phyloP scores from a whole-genome alignment of 2,113 vertebrate genomes.

The Dolichallabes microphthalmus region DNA sequence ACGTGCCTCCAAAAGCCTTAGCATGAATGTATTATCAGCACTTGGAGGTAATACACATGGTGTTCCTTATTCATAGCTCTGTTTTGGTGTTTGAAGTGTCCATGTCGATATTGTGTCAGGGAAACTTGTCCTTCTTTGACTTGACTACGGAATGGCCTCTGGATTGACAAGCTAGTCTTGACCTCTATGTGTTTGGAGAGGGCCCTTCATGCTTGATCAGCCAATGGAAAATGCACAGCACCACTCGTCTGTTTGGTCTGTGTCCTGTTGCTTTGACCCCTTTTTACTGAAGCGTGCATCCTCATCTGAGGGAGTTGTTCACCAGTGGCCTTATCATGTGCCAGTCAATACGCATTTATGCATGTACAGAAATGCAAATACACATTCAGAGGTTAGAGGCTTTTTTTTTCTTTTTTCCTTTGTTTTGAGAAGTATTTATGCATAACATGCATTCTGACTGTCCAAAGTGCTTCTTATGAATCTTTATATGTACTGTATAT shows the following conservation, averaged over 20 bases:
- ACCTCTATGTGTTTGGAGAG: slow-evolving; percentile 14
- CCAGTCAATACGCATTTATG: neutral
- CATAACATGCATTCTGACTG: neutral
- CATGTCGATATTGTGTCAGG: neutral
- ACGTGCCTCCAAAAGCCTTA: neutral
- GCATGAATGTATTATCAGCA: neutral
- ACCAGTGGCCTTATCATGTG: slow-evolving; percentile 12
- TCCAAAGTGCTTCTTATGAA: neutral
- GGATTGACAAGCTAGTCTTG: slow-evolving; percentile 13
- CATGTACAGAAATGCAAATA: neutral
- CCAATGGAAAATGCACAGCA: slow-evolving; percentile 37
- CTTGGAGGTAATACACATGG: neutral
- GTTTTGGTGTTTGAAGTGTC: neutral
- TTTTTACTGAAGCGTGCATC: slow-evolving; percentile 14
- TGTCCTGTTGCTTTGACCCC: slow-evolving; percentile 29
- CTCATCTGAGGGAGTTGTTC: slow-evolving; percentile 23
- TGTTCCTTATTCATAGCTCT: neutral
- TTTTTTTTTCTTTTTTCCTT: neutral
- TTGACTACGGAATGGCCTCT: neutral
- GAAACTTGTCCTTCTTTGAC: neutral
- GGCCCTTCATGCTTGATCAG: slow-evolving; percentile 34
- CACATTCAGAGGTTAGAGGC: neutral
- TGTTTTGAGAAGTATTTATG: neutral
- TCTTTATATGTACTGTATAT: no score
- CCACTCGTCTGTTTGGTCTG: slow-evolving; percentile 16